Conservation (phyloP, 2,113 vertebrate genomes). For the Neotragus moschatus region DNA sequence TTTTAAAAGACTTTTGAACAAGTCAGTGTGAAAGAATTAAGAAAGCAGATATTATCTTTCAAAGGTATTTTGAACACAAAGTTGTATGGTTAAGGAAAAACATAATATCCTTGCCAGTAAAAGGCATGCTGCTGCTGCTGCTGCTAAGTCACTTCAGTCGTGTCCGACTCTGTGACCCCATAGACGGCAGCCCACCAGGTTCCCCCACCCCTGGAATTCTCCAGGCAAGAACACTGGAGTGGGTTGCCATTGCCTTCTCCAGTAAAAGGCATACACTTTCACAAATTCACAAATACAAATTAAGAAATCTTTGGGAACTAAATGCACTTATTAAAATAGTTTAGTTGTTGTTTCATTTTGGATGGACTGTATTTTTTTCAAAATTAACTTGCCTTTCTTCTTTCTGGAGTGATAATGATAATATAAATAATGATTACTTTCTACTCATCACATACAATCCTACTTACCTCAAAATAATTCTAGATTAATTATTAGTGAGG, state of each 20-base stretch:
- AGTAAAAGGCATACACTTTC: neutral
- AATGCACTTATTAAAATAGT: neutral
- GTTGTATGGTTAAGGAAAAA: neutral
- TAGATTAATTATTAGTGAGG: neutral
- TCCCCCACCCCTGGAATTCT: too few relatives aligned
- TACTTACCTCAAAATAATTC: conserved; percentile 37
- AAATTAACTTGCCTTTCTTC: conserved; percentile 23
- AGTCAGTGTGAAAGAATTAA: conserved; percentile 34
- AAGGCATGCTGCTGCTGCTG: neutral
- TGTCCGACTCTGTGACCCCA: too few relatives aligned
- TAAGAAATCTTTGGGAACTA: conserved; percentile 26
- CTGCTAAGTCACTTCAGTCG: too few relatives aligned
- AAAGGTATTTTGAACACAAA: conserved; percentile 38
- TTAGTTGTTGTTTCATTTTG: conserved; percentile 8
- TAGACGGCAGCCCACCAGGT: too few relatives aligned
- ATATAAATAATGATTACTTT: conserved; percentile 27
- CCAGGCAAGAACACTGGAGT: too few relatives aligned
- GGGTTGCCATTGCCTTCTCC: neutral
- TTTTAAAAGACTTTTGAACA: neutral
- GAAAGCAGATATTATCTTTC: conserved; percentile 31
- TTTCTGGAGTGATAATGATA: neutral
- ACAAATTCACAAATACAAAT: neutral
- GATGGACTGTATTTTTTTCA: neutral
- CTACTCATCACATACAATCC: neutral
- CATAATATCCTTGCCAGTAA: neutral